These are phyloP conservation scores for Lordiphosa mommai DNA, from an alignment of 1,140 invertebrate species.

Conservation along the genomic window DNA sequence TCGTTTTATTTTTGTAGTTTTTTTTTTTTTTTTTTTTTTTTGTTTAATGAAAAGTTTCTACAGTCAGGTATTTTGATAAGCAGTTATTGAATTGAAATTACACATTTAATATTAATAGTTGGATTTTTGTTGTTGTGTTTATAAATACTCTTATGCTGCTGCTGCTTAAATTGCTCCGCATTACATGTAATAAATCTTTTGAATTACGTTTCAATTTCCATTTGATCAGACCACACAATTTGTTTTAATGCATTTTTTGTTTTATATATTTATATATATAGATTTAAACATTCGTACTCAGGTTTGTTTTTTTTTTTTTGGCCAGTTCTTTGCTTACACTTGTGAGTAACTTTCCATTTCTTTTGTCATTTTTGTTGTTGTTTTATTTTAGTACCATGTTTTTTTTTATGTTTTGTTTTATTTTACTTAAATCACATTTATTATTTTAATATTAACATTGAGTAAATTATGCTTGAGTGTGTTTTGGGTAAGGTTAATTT, in stretches of 20 bases:
- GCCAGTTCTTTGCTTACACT: slow-evolving; percentile 25
- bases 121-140: slow-evolving; percentile 3
- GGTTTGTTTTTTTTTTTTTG: slow-evolving; percentile 17
- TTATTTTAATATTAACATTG: slow-evolving; percentile 73
- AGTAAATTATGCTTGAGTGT: slow-evolving; percentile 73
- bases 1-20: slow-evolving; percentile 34
- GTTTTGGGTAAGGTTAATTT: slow-evolving; percentile 37
- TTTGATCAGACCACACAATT: slow-evolving; percentile 41
- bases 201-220: slow-evolving; percentile 47
- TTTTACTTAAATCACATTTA: slow-evolving; percentile 74
- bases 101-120: slow-evolving; percentile 54
- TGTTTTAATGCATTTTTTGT: not conserved
- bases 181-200: slow-evolving; percentile 53
- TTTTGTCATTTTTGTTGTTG: slow-evolving; percentile 18
- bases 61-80: slow-evolving; percentile 76
- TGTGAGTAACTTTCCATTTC: slow-evolving; percentile 22
- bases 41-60: slow-evolving; percentile 69
- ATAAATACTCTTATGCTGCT: slow-evolving; percentile 40
- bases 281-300: slow-evolving; percentile 25
- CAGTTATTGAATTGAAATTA: slow-evolving; percentile 71
- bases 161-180: slow-evolving; percentile 56
- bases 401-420: slow-evolving; percentile 29
- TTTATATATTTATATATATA: slow-evolving; percentile 18
- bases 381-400: slow-evolving; percentile 47
- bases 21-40: slow-evolving; percentile 25